phyloP scores from a whole-genome alignment of 1,140 invertebrate species.

The Diachasma alloeum region DNA sequence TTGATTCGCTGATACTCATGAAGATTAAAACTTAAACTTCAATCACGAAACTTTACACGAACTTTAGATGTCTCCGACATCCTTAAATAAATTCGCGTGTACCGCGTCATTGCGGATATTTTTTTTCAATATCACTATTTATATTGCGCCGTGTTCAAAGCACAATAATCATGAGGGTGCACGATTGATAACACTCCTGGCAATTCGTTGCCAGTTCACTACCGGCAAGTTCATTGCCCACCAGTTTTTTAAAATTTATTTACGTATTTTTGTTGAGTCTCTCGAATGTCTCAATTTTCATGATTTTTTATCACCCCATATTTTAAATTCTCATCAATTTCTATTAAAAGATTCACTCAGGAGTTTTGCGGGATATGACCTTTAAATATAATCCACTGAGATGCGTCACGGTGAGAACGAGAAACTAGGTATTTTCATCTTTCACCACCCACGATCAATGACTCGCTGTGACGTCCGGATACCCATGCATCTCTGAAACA shows the following conservation, averaged over 20 bases:
- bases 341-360: not conserved
- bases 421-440: not conserved
- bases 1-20: not conserved
- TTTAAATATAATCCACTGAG: not conserved
- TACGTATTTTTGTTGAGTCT: not conserved
- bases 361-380: not conserved
- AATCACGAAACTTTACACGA: not conserved
- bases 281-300: not conserved
- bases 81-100: not conserved
- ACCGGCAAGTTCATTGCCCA: not conserved
- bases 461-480: not conserved
- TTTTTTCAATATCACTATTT: not conserved
- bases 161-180: not conserved
- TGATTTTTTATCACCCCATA: not conserved
- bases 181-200: not conserved
- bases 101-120: not conserved
- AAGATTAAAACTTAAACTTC: not conserved
- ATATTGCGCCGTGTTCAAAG: not conserved
- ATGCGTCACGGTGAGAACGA: not conserved
- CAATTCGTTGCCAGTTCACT: not conserved
- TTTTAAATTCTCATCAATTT: not conserved
- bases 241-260: not conserved
- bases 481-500: not conserved
- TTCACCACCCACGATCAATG: not conserved
- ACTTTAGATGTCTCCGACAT: not conserved